Base-by-base conservation (phyloP, 2,797 vertebrate genomes). In the Linurgus olivaceus region DNA sequence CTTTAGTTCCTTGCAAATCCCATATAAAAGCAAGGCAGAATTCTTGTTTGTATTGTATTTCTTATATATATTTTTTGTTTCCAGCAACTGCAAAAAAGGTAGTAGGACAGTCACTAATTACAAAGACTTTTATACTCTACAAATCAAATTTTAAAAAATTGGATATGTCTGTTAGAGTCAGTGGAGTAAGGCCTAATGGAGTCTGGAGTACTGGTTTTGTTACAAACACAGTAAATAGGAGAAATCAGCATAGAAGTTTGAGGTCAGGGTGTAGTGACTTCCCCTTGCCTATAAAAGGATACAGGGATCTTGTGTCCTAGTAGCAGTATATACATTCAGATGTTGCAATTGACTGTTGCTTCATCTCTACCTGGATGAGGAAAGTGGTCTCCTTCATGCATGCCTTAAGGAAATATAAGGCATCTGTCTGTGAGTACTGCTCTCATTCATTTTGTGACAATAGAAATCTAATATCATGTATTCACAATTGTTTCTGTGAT, bases 351-450 rank as follows among this genome's bases (percentile, higher is more conserved):
- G 35, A 65, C 54, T 11, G 17, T 91, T 83, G 54, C 72, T 76
- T 95, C 26, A n/a, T 63, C 58, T 85, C 11, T 63, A 4, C 35
- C 25, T n/a, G 35, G 88, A 74, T 55, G 57, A 68, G 55, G 86
- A 93, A 93, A 85, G 23, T 40, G 14, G 18, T 78, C 44, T 86
- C 66, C 83, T 62, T 95, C 7, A 3, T 70, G 78, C 7, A 12
- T 42, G 61, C 47, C 75, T 91, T 92, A 94, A 96, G 86, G 90
- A 95, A 96, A 90, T 94, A 16, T 48, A 85, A 94, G 75, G 14
- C 17, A 50, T 57, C 83, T 86, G 3, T 45, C 29, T 74, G 50
- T 73, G 1, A 11, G 61, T 79, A 57, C 38, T 61, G 21, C 73
- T 86, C 13, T 68, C 78, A 62, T 71, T 97, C 15, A 73, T 70